Conservation (phyloP, 2,113 vertebrate species). For the Sebastes schlegelii region DNA sequence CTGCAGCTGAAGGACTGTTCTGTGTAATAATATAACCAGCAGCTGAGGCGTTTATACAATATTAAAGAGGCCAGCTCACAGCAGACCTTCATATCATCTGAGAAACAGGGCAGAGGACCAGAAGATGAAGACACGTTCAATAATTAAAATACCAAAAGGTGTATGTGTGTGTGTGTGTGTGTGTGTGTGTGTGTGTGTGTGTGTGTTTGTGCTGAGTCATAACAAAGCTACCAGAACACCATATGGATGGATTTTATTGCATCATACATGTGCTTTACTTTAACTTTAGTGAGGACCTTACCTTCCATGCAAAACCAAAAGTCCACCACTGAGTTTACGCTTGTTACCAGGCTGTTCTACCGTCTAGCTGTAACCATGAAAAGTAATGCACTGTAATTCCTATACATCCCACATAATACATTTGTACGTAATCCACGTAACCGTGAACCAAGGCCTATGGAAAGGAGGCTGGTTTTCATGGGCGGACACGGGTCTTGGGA, state of each 20-base stretch:
- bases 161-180: slow-evolving; percentile 12
- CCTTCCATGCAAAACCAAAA: too few relatives aligned
- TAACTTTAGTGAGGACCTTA: neutral
- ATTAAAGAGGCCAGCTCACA: slow-evolving; percentile 18
- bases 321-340: too few relatives aligned
- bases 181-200: slow-evolving; percentile 21
- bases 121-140: slow-evolving; percentile 41
- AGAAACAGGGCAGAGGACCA: slow-evolving; percentile 15
- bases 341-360: too few relatives aligned
- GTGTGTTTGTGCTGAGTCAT: slow-evolving; percentile 39
- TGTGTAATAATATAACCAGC: slow-evolving; percentile 18
- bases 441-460: too few relatives aligned
- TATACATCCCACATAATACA: too few relatives aligned
- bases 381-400: too few relatives aligned
- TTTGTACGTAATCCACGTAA: too few relatives aligned
- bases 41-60: slow-evolving; percentile 24
- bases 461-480: too few relatives aligned
- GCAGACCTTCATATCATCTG: slow-evolving; percentile 27
- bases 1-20: slow-evolving; percentile 37
- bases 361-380: too few relatives aligned
- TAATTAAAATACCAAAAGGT: slow-evolving; percentile 44
- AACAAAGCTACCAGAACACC: neutral
- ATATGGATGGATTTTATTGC: neutral
- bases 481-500: too few relatives aligned
- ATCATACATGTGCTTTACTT: neutral